Evolutionary conservation across 2,888 invertebrate genomes (phyloP).

Genomic region (Hoplodrina ambigua): DNA sequence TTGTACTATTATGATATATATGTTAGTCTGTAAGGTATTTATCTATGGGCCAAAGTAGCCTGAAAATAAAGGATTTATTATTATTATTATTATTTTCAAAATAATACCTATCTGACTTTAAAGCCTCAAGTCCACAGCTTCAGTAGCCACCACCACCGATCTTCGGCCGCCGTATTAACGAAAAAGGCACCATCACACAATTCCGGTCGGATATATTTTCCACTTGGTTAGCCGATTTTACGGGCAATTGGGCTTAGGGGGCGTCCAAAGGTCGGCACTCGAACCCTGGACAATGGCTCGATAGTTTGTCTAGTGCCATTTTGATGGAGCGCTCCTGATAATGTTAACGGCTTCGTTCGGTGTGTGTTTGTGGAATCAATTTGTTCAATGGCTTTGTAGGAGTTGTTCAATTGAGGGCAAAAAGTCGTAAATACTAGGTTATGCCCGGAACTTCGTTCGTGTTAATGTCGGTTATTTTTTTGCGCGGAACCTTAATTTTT

Average conservation of each 20-base stretch:
- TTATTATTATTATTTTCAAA: no score
- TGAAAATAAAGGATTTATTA: no score
- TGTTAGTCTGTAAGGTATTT: no score
- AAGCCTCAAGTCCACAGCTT: conserved; percentile 13
- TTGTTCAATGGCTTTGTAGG: conserved; percentile 30
- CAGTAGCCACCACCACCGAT: conserved; percentile 46
- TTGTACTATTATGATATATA: no score
- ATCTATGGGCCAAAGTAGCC: no score
- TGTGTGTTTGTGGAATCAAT: conserved; percentile 48
- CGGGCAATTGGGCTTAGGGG: conserved; percentile 87
- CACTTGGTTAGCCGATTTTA: conserved; percentile 89
- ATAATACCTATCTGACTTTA: background rate
- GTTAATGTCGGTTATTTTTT: no score
- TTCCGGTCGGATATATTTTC: conserved; percentile 87
- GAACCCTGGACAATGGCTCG: conserved; percentile 79
- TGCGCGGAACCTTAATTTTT: no score
- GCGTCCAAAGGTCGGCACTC: conserved; percentile 76
- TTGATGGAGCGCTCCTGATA: conserved; percentile 81
- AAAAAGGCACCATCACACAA: conserved; percentile 77
- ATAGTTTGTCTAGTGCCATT: conserved; percentile 85
- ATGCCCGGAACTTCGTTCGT: no score
- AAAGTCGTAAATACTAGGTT: no score
- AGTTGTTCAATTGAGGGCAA: background rate
- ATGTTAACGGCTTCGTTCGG: conserved; percentile 78
- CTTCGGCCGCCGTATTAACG: conserved; percentile 75